Conservation (phyloP, 1,140 invertebrate genomes). For the Drosophila pandora region DNA sequence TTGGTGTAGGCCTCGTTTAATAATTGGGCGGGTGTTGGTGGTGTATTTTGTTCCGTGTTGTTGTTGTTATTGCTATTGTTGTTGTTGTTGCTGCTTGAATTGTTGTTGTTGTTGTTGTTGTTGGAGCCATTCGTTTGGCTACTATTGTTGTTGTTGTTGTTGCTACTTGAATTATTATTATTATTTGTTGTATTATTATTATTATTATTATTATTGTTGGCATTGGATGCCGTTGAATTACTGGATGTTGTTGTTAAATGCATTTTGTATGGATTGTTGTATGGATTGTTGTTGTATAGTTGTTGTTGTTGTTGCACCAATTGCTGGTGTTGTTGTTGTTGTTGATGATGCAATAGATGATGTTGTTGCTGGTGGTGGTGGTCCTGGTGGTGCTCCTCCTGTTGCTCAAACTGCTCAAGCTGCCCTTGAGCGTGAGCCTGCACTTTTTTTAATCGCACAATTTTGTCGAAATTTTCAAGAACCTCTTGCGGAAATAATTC, state of each 20-base stretch:
- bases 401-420: conserved; percentile 73
- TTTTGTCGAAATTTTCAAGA: conserved; percentile 61
- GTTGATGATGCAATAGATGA: conserved; percentile 22
- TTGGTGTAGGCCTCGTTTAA: conserved; percentile 94
- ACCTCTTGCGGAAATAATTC: conserved; percentile 21
- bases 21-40: conserved; percentile 85
- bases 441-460: conserved; percentile 78
- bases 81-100: conserved; percentile 77
- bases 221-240: conserved; percentile 70
- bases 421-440: conserved; percentile 77
- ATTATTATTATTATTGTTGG: conserved; percentile 57
- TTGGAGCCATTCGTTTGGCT: conserved; percentile 56
- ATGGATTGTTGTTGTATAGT: conserved; percentile 43
- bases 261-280: conserved; percentile 68
- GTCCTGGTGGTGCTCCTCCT: conserved; percentile 30
- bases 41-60: conserved; percentile 84
- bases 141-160: conserved; percentile 56
- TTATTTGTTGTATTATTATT: conserved; percentile 38
- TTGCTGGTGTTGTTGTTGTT: conserved; percentile 31
- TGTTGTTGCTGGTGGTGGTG: conserved; percentile 29
- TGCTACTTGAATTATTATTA: conserved; percentile 49
- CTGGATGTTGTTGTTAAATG: conserved; percentile 69
- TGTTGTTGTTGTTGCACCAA: conserved; percentile 28
- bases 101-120: conserved; percentile 55
- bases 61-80: conserved; percentile 84